These are phyloP conservation scores for Helarctos malayanus DNA, from an alignment of 2,797 vertebrate genomes.

Conservation along the genomic window DNA sequence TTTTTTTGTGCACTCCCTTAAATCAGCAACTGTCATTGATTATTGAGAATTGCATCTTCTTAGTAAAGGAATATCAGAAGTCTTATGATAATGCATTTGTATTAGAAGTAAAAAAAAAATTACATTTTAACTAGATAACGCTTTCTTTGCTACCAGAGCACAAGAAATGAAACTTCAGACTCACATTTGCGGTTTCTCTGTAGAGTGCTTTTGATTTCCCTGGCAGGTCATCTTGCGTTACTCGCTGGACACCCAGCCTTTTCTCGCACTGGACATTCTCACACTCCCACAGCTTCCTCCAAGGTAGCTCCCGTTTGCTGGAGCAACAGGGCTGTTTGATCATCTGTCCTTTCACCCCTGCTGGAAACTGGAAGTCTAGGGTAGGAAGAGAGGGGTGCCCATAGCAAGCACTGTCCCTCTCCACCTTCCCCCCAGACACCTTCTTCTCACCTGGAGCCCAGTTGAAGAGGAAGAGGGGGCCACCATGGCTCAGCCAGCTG, in stretches of 20 bases:
- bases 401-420: fast-evolving
- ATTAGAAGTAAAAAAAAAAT: neutral
- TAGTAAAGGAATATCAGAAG: neutral
- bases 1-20: neutral
- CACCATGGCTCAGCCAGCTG: neutral
- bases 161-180: neutral
- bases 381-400: neutral
- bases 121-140: neutral
- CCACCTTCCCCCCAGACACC: fast-evolving
- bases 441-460: neutral
- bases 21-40: neutral
- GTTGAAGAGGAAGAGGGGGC: neutral
- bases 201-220: neutral
- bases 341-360: neutral
- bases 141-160: neutral
- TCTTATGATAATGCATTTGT: neutral
- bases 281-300: neutral
- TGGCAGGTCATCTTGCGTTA: neutral
- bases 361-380: neutral
- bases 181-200: neutral
- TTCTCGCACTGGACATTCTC: neutral
- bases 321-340: neutral
- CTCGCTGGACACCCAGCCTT: neutral
- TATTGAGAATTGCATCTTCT: neutral
- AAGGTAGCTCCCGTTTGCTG: neutral